Evolutionary conservation across 23 tunicate genomes (phyloP), one percentile per base, ranked within the genome.

Genomic region (Halocynthia roretzi): DNA sequence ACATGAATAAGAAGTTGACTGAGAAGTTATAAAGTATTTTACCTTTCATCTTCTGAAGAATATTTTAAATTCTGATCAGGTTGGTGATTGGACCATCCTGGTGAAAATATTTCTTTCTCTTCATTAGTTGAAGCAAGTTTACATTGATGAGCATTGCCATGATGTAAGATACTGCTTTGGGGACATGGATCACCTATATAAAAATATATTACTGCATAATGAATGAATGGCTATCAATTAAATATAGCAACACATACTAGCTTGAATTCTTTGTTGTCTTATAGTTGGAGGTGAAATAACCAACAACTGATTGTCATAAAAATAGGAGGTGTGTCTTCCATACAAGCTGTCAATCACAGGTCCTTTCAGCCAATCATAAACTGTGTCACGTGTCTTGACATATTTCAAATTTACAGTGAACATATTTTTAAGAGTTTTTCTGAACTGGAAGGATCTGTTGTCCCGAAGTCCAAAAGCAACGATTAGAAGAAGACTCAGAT

Each of bases 231-330:
- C 44, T 31, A n/a, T 21, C 12, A 11, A 60, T 40, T 15, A 17
- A 54, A 75, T 15, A 22, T 10, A 58, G 5, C 12, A 15, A 53
- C n/a, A 18, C 54, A 55, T 56, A 81, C 85, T 78, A 17, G 14
- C 40, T 8, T 57, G 48, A 40, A 86, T 70, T 50, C 83, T 70
- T 66, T 86, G 84, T 51, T 86, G 91, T n/a, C 91, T 62, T 51
- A 86, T 52, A 6, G 51, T 53, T 48, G 91, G 84, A 8, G 66
- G 15, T n/a, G 76, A 50, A 12, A 86, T 40, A n/a, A 80, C 22
- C 6, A 80, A 12, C 31, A 80, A 40, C 68, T 86, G 84, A 7
- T 72, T 70, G 51, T 80, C 84, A 5, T 78, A 17, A 69, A 80
- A 86, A 66, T 72, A 55, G 0, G 56, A 71, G 52, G 14, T 40